phyloP scores from a whole-genome alignment of 2,888 invertebrate genomes.

The Cremastobaeus sp. region DNA sequence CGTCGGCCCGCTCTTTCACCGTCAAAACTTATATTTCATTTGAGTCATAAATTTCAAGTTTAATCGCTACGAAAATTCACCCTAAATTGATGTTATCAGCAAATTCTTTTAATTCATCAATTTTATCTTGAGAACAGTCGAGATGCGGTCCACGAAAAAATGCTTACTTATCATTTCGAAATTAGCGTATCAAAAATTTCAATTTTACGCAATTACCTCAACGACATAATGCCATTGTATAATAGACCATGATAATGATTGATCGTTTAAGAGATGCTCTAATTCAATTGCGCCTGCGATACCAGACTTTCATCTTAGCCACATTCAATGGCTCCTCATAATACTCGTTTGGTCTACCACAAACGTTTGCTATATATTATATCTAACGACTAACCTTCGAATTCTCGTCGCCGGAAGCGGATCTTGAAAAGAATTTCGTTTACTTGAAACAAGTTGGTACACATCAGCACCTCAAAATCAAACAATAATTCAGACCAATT shows the following conservation, averaged over 20 bases:
- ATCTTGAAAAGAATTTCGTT: no score
- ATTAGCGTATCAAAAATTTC: slow-evolving; percentile 21
- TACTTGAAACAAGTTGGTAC: no score
- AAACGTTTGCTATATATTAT: slow-evolving; percentile 30
- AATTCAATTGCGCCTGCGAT: slow-evolving; percentile 69
- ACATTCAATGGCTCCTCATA: slow-evolving; percentile 37
- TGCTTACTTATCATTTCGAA: slow-evolving; percentile 23
- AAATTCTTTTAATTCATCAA: slow-evolving; percentile 29
- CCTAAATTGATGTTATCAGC: slow-evolving; percentile 16
- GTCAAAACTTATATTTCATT: slow-evolving; percentile 19
- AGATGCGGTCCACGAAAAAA: slow-evolving; percentile 10
- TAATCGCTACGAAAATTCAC: slow-evolving; percentile 20
- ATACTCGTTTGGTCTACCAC: slow-evolving; percentile 30
- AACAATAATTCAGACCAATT: background rate
- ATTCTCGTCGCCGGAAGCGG: slow-evolving; percentile 16
- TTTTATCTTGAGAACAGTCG: slow-evolving; percentile 19
- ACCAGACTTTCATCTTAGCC: slow-evolving; percentile 44
- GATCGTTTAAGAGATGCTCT: slow-evolving; percentile 73
- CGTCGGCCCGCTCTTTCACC: background rate
- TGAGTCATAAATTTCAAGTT: slow-evolving; percentile 26
- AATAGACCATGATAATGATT: slow-evolving; percentile 65
- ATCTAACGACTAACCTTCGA: slow-evolving; percentile 33
- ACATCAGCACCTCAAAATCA: no score
- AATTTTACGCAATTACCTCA: slow-evolving; percentile 34
- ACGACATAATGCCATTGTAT: slow-evolving; percentile 25